Evolutionary conservation across 2,113 vertebrate species (phyloP), one percentile per base, ranked within the genome.

Genomic region (Notarius quadriscutis): DNA sequence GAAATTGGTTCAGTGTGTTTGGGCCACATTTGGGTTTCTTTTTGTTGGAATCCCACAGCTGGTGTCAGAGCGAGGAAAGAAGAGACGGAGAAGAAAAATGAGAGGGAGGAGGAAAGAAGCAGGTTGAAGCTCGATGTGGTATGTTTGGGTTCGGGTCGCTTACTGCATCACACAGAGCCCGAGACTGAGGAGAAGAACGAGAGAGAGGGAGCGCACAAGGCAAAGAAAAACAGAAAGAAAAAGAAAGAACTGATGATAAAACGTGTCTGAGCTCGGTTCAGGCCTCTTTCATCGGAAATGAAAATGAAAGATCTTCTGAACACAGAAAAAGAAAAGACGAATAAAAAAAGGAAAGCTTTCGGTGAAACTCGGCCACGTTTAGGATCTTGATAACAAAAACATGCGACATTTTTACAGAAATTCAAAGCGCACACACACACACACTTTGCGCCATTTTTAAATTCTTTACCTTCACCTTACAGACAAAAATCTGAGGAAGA

Each of bases 1-100:
- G 63, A 67, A 84, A 53, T 71, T 69, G 34, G 63, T 69, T 69
- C 62, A n/a, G n/a, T 55, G 63, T 71, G 82, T 84, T 71, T 27
- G 20, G 50, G 81, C 48, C 62, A 18, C 81, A 22, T 81, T 58
- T 4, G 14, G 14, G 18, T 81, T 58, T 41, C 62, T 41, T 75
- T 22, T 20, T 50, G 48, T 22, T 62, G 81, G 30, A 82, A 14
- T 63, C 20, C 8, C 62, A 50, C 60, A 83, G 62, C 67, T 67
- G 62, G 34, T 65, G 81, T 69, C 81, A 55, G 81, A 51, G 41
- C n/a, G 60, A 63, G 81, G 20, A 48, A 65, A 67, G 62, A 50
- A 82, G 18, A 53, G 10, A 34, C 18, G 11, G 80, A 63, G 8
- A 41, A 22, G 6, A 63, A 41, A 55, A 14, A 51, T 15, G 11